These are phyloP conservation scores for Neuroterus valhalla DNA, from an alignment of 1,140 invertebrate genomes.

Conservation along the genomic window DNA sequence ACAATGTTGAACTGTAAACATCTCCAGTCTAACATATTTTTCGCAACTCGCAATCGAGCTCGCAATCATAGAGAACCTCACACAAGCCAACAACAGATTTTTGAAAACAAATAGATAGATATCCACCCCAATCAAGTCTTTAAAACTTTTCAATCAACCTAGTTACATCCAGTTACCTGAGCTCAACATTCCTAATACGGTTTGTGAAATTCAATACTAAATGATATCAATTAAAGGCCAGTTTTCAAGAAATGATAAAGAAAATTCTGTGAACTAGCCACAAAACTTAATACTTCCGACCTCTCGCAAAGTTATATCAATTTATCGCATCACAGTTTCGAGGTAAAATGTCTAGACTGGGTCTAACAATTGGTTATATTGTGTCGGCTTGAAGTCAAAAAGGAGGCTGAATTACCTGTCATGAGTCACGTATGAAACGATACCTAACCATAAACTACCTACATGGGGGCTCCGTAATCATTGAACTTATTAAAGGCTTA, in stretches of 20 bases:
- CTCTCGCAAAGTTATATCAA: constrained; percentile 14
- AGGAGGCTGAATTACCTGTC: constrained; percentile 24
- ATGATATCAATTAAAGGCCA: too few species aligned
- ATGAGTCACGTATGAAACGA: constrained; percentile 16
- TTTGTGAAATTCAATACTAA: too few species aligned
- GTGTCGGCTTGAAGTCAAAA: constrained; percentile 15
- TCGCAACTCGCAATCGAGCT: background rate
- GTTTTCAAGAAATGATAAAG: too few species aligned
- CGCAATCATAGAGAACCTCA: background rate
- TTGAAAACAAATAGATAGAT: background rate
- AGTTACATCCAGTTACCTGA: too few species aligned
- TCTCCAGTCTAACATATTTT: background rate
- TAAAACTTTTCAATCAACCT: too few species aligned
- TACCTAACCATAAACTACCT: background rate
- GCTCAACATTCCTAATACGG: too few species aligned
- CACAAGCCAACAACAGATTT: background rate
- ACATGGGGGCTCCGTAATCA: constrained; percentile 9
- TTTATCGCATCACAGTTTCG: background rate
- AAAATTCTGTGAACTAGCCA: too few species aligned
- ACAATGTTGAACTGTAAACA: constrained; percentile 22
- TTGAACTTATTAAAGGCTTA: constrained; percentile 16
- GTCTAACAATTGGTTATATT: constrained; percentile 23
- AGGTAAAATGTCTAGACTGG: constrained; percentile 24
- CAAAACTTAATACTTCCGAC: too few species aligned
- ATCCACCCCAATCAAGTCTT: too few species aligned